Evolutionary conservation across 2,113 vertebrate genomes (phyloP).

Genomic region (Platichthys stellatus): DNA sequence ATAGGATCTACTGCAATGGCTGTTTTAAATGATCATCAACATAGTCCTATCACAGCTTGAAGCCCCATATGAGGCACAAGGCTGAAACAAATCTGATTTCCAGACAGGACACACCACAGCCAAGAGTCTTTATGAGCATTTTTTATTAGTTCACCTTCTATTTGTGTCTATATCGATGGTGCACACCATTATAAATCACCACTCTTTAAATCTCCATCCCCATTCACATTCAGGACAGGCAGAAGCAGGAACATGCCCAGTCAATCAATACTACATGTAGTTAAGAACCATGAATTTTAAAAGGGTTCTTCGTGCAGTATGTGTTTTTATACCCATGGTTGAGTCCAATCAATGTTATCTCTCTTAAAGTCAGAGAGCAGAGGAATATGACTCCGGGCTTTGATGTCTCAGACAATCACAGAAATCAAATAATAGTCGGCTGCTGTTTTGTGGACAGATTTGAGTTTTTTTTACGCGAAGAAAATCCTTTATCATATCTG

Average conservation of each 20-base stretch:
- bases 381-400: slow-evolving; percentile 58
- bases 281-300: slow-evolving; percentile 61
- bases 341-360: slow-evolving; percentile 68
- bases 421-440: slow-evolving; percentile 62
- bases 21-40: slow-evolving; percentile 55
- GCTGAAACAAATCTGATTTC: slow-evolving; percentile 47
- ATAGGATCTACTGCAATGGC: slow-evolving; percentile 37
- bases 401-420: slow-evolving; percentile 70
- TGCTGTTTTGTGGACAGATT: slow-evolving; percentile 61
- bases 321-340: slow-evolving; percentile 64
- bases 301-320: slow-evolving; percentile 39
- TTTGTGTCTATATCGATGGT: slow-evolving; percentile 2
- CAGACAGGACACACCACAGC: slow-evolving; percentile 11
- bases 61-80: slow-evolving; percentile 25
- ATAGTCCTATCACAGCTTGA: slow-evolving; percentile 40
- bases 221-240: slow-evolving; percentile 47
- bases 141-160: slow-evolving; percentile 24
- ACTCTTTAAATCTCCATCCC: slow-evolving; percentile 8
- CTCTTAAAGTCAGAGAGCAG: slow-evolving; percentile 49
- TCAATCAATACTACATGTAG: slow-evolving; percentile 59
- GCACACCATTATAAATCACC: slow-evolving; percentile 18
- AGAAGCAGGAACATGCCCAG: slow-evolving; percentile 31
- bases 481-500: slow-evolving; percentile 65
- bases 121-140: slow-evolving; percentile 36
- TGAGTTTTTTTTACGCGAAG: slow-evolving; percentile 37